Evolutionary conservation across 2,888 invertebrate genomes (phyloP).

Genomic region (Agapetus fuscipes): DNA sequence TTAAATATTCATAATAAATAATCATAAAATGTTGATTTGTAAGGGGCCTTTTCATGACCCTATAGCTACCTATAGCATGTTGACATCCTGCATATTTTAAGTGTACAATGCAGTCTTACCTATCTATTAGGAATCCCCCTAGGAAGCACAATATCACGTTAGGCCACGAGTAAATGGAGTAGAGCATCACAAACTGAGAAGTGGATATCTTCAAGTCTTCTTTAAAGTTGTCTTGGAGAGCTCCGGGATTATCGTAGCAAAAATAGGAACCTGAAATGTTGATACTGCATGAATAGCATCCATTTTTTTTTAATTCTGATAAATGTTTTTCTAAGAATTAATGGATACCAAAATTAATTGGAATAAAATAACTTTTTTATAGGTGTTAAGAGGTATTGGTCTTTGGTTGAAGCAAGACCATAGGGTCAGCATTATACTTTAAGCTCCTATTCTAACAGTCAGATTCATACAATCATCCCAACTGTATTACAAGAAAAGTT

Average conservation of each 20-base stretch:
- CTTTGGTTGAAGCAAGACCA: neutral
- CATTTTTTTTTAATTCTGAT: neutral
- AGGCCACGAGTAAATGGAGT: slow-evolving; percentile 96
- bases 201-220: slow-evolving; percentile 70
- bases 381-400: no score
- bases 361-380: neutral
- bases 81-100: no score
- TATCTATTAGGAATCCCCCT: slow-evolving; percentile 92
- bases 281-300: slow-evolving; percentile 1
- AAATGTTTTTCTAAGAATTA: neutral
- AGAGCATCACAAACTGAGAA: slow-evolving; percentile 77
- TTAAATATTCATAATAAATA: no score
- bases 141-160: slow-evolving; percentile 93
- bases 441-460: no score
- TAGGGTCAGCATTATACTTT: no score
- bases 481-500: no score
- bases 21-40: no score
- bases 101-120: no score
- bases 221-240: slow-evolving; percentile 80
- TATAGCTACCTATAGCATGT: no score
- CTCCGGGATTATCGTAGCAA: slow-evolving; percentile 95
- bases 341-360: no score
- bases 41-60: no score
- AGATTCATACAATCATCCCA: no score
- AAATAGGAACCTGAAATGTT: slow-evolving; percentile 77